Percentiles rank a stretch among this genome's conserved stretches.
These are phyloP conservation scores for Clytia hemisphaerica DNA, from an alignment of 30 jellyfish, hydroid and myxozoan genomes.

Conservation along the genomic window DNA sequence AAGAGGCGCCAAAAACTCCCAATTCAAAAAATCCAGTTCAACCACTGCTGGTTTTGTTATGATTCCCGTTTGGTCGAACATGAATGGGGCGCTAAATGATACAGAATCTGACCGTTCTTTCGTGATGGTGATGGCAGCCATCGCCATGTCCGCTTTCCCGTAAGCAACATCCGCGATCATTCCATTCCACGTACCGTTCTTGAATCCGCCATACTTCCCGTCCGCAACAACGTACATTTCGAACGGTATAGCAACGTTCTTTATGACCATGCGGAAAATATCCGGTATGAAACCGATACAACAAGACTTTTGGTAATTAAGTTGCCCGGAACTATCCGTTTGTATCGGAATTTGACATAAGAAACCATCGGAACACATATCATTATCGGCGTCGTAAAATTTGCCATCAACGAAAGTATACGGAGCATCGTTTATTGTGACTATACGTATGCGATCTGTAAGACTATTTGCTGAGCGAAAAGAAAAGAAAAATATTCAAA, in stretches of 20 bases:
- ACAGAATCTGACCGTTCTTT: slow-evolving; percentile 38
- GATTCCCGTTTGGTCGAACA: slow-evolving; percentile 32
- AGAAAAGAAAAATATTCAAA: no score
- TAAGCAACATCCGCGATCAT: slow-evolving; percentile 73
- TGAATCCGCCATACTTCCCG: slow-evolving; percentile 52
- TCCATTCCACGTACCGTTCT: slow-evolving; percentile 85
- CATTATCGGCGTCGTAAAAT: slow-evolving; percentile 13
- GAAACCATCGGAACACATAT: slow-evolving; percentile 23
- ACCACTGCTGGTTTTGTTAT: slow-evolving; percentile 10
- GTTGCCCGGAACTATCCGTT: not conserved
- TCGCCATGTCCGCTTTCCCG: slow-evolving; percentile 58
- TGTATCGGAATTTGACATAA: slow-evolving; percentile 13
- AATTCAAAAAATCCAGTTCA: slow-evolving; percentile 8
- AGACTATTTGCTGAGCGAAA: no score
- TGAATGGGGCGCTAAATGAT: slow-evolving; percentile 41
- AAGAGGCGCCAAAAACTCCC: slow-evolving; percentile 23
- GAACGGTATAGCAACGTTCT: slow-evolving; percentile 53
- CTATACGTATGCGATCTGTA: slow-evolving; percentile 36
- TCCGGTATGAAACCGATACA: slow-evolving; percentile 75
- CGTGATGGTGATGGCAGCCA: slow-evolving; percentile 52
- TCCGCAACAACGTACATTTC: slow-evolving; percentile 52
- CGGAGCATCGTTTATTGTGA: slow-evolving; percentile 70
- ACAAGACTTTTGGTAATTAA: slow-evolving; percentile 42
- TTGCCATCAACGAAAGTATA: slow-evolving; percentile 39
- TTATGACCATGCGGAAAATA: slow-evolving; percentile 39